phyloP scores from a whole-genome alignment of 2,888 invertebrate genomes.

The Platycheirus rosarum region DNA sequence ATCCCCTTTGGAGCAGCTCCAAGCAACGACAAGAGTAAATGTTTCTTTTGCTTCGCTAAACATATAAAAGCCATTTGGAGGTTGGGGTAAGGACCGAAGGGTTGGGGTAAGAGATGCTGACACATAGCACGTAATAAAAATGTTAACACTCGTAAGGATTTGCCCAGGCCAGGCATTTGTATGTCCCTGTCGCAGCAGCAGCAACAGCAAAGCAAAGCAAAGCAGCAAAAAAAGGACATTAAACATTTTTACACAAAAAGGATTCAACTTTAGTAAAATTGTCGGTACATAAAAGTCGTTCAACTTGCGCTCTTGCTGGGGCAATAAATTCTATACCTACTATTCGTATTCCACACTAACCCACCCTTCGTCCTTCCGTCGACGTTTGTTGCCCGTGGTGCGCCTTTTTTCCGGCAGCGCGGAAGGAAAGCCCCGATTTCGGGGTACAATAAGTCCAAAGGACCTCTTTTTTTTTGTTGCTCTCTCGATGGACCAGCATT shows the following conservation, averaged over 20 bases:
- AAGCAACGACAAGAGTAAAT: conserved; percentile 28
- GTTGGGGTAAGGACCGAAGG: background rate
- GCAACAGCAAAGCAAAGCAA: conserved; percentile 7
- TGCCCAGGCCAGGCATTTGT: conserved; percentile 43
- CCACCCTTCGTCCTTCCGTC: background rate
- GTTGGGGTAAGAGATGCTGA: conserved; percentile 15
- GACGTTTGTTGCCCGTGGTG: background rate
- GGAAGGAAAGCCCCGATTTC: conserved; percentile 47
- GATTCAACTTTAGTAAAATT: conserved; percentile 70
- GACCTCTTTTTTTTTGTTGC: conserved; percentile 17
- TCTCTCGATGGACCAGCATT: conserved; percentile 18
- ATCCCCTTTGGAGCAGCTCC: too few species aligned
- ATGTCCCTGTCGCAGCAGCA: conserved; percentile 45
- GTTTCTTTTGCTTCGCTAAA: conserved; percentile 62
- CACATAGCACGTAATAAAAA: conserved; percentile 72
- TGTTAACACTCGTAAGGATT: conserved; percentile 61
- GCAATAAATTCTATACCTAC: conserved; percentile 49
- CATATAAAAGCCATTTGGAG: conserved; percentile 24
- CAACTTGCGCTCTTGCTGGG: conserved; percentile 61
- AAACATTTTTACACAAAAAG: conserved; percentile 67
- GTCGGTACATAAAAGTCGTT: conserved; percentile 72
- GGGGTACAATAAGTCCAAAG: conserved; percentile 34
- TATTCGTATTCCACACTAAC: background rate
- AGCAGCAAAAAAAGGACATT: conserved; percentile 49
- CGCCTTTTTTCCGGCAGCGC: background rate